phyloP scores from a whole-genome alignment of 2,888 invertebrate species.

The Mimumesa dahlbomi region DNA sequence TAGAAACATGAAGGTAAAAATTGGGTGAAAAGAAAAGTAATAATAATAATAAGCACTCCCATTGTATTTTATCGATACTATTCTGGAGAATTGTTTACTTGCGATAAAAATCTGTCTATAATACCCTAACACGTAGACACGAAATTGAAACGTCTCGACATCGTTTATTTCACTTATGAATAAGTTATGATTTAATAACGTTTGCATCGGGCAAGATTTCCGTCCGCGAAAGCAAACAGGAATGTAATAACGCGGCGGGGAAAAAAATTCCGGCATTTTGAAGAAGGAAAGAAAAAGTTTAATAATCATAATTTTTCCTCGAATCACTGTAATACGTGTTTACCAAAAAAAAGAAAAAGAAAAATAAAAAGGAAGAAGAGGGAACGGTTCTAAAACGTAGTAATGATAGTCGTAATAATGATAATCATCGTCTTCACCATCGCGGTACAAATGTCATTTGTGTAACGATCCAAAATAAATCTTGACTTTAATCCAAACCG shows the following conservation, averaged over 20 bases:
- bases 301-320: background rate
- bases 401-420: background rate
- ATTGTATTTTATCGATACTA: no score
- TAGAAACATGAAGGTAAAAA: no score
- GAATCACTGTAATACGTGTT: background rate
- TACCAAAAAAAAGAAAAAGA: background rate
- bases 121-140: no score
- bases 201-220: background rate
- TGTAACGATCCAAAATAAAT: conserved; percentile 30
- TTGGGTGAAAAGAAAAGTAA: no score
- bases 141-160: background rate
- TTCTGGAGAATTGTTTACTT: no score
- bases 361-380: background rate
- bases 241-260: no score
- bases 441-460: conserved; percentile 10
- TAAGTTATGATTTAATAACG: background rate
- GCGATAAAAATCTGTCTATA: no score
- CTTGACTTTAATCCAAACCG: conserved; percentile 15
- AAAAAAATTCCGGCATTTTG: no score
- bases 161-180: background rate
- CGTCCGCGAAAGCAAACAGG: background rate
- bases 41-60: no score
- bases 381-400: background rate
- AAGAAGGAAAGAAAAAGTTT: background rate
- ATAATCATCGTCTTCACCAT: conserved; percentile 13